Evolutionary conservation across 2,888 invertebrate genomes (phyloP).

Genomic region (Pyralis farinalis): DNA sequence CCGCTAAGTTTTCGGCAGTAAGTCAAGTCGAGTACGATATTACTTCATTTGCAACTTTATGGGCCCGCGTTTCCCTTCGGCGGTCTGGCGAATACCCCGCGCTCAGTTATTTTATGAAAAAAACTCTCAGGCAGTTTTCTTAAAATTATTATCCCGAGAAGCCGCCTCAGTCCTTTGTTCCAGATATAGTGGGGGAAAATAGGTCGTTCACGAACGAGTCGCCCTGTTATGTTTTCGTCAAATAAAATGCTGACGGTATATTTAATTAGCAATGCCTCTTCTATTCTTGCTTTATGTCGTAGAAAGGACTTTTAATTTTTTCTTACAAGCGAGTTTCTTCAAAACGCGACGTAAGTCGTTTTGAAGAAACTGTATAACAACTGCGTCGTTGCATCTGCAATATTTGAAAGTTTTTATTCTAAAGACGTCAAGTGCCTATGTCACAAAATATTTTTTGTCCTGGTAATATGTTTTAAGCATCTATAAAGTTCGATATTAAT

Average conservation of each 20-base stretch:
- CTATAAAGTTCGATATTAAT: neutral
- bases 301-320: constrained; percentile 1
- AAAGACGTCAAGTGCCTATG: neutral
- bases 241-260: constrained; percentile 35
- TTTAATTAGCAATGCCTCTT: constrained; percentile 38
- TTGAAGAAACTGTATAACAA: too few species aligned
- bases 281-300: constrained; percentile 22
- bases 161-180: constrained; percentile 42
- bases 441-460: constrained; percentile 2
- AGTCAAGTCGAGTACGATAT: constrained; percentile 57
- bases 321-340: neutral
- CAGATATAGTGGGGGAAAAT: constrained; percentile 36
- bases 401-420: neutral
- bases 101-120: constrained; percentile 55
- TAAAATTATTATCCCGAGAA: constrained; percentile 55
- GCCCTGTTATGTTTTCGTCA: constrained; percentile 38
- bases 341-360: too few species aligned
- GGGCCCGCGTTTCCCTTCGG: constrained; percentile 51
- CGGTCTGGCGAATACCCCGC: constrained; percentile 39
- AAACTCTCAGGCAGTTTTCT: constrained; percentile 49
- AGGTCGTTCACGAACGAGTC: constrained; percentile 33
- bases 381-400: neutral
- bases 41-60: constrained; percentile 78
- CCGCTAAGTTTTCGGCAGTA: constrained; percentile 51
- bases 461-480: neutral